Percentiles rank a stretch among this genome's conserved stretches.
These are phyloP conservation scores for Dione vanillae DNA, from an alignment of 2,888 invertebrate genomes.

Conservation along the genomic window DNA sequence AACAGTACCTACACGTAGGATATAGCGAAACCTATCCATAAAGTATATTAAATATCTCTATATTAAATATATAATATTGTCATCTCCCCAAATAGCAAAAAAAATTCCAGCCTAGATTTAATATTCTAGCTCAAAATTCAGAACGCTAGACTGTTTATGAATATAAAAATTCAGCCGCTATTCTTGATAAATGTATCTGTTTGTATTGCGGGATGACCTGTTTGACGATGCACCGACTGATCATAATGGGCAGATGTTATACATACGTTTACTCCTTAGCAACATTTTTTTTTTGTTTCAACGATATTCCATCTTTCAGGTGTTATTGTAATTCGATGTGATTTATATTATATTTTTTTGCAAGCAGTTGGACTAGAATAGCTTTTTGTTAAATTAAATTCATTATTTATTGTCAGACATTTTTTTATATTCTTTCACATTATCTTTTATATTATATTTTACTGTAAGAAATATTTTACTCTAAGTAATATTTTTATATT, in stretches of 20 bases:
- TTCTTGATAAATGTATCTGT: slow-evolving; percentile 69
- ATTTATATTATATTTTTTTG: slow-evolving; percentile 14
- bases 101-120: slow-evolving; percentile 37
- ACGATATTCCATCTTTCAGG: slow-evolving; percentile 39
- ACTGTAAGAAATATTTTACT: no score
- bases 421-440: no score
- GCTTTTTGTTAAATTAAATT: no score
- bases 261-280: slow-evolving; percentile 61
- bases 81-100: slow-evolving; percentile 6
- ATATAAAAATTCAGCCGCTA: slow-evolving; percentile 60
- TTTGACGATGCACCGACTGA: slow-evolving; percentile 75
- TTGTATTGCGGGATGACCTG: slow-evolving; percentile 69
- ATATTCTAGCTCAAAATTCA: slow-evolving; percentile 51
- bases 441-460: no score
- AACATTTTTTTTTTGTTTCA: slow-evolving; percentile 54
- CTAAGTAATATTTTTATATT: no score
- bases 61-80: neutral
- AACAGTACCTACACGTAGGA: no score
- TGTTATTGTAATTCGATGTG: slow-evolving; percentile 25
- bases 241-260: slow-evolving; percentile 73
- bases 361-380: neutral
- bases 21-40: no score
- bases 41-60: no score
- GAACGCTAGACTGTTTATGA: slow-evolving; percentile 51
- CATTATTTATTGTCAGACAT: no score